phyloP scores from a whole-genome alignment of 1,140 invertebrate genomes.

The Heliconius congener region DNA sequence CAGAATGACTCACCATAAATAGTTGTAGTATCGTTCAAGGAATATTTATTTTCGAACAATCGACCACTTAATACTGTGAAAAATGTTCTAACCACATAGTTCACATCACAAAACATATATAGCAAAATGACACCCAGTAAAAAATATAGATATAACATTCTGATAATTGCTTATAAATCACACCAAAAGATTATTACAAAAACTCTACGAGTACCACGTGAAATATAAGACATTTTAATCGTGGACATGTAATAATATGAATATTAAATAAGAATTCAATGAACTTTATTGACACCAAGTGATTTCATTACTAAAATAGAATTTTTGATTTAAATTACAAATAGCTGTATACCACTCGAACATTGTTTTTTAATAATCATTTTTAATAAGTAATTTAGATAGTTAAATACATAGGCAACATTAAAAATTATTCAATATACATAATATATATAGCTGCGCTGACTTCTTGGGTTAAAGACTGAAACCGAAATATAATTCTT shows the following conservation, averaged over 20 bases:
- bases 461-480: too few relatives aligned
- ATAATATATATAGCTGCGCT: too few relatives aligned
- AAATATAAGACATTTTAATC: not conserved
- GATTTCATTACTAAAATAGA: not conserved
- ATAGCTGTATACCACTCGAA: too few relatives aligned
- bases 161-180: slow-evolving; percentile 3
- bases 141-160: slow-evolving; percentile 44
- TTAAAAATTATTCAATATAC: too few relatives aligned
- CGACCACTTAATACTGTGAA: slow-evolving; percentile 56
- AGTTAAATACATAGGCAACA: too few relatives aligned
- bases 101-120: slow-evolving; percentile 56
- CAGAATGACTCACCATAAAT: slow-evolving; percentile 57
- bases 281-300: slow-evolving; percentile 5
- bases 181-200: not conserved
- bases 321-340: not conserved
- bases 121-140: slow-evolving; percentile 44
- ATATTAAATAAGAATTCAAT: slow-evolving; percentile 17
- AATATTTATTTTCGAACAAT: slow-evolving; percentile 45
- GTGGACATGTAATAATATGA: not conserved
- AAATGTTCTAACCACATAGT: slow-evolving; percentile 57
- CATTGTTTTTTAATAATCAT: too few relatives aligned
- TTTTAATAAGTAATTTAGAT: too few relatives aligned
- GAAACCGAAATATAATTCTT: too few relatives aligned
- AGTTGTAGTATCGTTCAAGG: slow-evolving; percentile 49
- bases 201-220: not conserved